Conservation (phyloP, 2,797 vertebrate genomes). For the Lagocephalus sceleratus region DNA sequence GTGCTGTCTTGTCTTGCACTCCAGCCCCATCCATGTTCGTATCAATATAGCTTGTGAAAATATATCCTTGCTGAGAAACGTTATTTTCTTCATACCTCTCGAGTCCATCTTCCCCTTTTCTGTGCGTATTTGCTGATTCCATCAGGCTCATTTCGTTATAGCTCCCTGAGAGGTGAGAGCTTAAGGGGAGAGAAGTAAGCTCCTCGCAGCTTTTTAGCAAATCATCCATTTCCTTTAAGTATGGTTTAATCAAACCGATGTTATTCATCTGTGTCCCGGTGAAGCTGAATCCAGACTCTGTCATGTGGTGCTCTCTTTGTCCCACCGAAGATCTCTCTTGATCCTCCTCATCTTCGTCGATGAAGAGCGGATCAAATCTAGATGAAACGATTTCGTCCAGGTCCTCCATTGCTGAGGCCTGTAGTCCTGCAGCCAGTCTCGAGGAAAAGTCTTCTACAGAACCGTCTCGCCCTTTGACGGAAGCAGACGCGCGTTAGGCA, state of each 20-base stretch:
- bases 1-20: conserved; percentile 10
- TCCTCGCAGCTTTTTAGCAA: conserved; percentile 74
- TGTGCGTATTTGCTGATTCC: conserved; percentile 4
- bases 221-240: conserved; percentile 80
- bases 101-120: conserved; percentile 12
- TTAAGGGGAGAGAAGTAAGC: conserved; percentile 50
- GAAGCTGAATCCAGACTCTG: conserved; percentile 27
- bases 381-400: conserved; percentile 33
- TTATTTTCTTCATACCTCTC: conserved; percentile 24
- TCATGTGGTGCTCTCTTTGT: conserved; percentile 31
- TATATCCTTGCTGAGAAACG: conserved; percentile 21
- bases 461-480: conserved; percentile 24
- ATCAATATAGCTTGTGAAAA: conserved; percentile 57
- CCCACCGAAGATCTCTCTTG: conserved; percentile 38
- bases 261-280: conserved; percentile 20
- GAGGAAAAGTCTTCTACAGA: conserved; percentile 11
- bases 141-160: conserved; percentile 25
- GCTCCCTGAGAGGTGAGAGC: conserved; percentile 30
- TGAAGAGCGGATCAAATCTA: conserved; percentile 60
- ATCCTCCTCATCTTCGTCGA: conserved; percentile 60
- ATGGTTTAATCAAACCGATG: conserved; percentile 75
- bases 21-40: conserved; percentile 42
- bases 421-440: neutral
- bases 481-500: conserved; percentile 30
- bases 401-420: conserved; percentile 54